A percentile compares a stretch with the other conserved stretches of the same genome.
Evolutionary conservation across 2,888 invertebrate species (phyloP).

Genomic region (Antitype chi): DNA sequence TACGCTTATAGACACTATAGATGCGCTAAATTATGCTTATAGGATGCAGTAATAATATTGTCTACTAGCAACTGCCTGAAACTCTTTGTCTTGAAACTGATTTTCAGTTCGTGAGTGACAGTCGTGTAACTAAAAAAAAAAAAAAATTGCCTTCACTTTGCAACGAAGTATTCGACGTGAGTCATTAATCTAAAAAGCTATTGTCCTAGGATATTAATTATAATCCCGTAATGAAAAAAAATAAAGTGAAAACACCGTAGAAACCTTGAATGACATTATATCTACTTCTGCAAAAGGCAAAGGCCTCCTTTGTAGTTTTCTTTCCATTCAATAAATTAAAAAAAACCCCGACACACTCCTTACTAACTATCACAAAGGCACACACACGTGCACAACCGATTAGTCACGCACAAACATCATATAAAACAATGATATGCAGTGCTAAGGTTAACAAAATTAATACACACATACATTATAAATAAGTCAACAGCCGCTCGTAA

Average conservation of each 20-base stretch:
- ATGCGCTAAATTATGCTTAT: not conserved
- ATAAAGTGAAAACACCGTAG: not conserved
- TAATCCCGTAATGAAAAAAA: not conserved
- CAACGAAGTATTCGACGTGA: not conserved
- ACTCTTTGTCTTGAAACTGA: not conserved
- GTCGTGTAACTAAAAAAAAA: not conserved
- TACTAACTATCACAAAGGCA: constrained; percentile 39
- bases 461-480: constrained; percentile 36
- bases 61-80: not conserved
- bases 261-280: not conserved
- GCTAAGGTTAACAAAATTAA: constrained; percentile 66
- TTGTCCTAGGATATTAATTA: not conserved
- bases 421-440: constrained; percentile 60
- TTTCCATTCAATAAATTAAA: not conserved
- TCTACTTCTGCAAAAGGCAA: too few species aligned
- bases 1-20: not conserved
- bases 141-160: not conserved
- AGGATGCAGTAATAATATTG: not conserved
- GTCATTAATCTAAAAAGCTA: not conserved
- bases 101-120: not conserved
- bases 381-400: constrained; percentile 47
- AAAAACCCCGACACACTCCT: constrained; percentile 7
- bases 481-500: constrained; percentile 57
- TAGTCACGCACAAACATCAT: constrained; percentile 67
- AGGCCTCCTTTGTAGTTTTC: not conserved